Evolutionary conservation across 2,797 vertebrate genomes (phyloP).

Genomic region (Hypotaenidia philippensis): DNA sequence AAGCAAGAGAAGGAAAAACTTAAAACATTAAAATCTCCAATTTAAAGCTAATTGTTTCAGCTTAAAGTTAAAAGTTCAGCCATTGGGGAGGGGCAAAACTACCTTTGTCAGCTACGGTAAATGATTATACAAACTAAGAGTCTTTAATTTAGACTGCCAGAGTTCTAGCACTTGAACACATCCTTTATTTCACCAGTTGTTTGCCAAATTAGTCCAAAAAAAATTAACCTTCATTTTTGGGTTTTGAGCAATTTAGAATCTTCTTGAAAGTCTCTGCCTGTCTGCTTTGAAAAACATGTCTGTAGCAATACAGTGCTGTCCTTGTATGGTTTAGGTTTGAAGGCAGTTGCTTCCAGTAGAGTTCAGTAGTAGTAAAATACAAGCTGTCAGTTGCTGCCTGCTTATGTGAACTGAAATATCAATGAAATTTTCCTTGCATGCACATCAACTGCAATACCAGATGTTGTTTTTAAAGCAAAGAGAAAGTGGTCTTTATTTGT

Average conservation of each 20-base stretch:
- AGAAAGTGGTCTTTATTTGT: background rate
- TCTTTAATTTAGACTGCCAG: background rate
- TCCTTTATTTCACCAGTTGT: background rate
- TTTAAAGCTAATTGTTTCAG: too few species aligned
- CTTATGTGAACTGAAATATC: background rate
- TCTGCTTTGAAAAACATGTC: background rate
- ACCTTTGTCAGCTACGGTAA: background rate
- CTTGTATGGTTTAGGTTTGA: background rate
- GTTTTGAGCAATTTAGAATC: background rate
- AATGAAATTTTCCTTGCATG: background rate
- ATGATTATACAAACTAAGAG: background rate
- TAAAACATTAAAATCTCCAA: background rate
- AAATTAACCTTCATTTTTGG: background rate
- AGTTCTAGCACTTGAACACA: background rate
- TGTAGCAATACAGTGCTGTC: background rate
- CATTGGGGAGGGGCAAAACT: background rate
- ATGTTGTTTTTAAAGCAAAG: background rate
- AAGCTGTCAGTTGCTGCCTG: background rate
- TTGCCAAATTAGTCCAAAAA: background rate
- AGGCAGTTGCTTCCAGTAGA: background rate
- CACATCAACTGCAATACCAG: background rate
- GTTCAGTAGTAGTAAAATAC: background rate
- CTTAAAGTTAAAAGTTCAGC: background rate
- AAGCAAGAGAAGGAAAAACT: background rate
- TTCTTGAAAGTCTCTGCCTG: background rate